Evolutionary conservation across 2,113 vertebrate genomes (phyloP), one percentile per base, ranked within the genome.

Genomic region (Rhodinocichla rosea): DNA sequence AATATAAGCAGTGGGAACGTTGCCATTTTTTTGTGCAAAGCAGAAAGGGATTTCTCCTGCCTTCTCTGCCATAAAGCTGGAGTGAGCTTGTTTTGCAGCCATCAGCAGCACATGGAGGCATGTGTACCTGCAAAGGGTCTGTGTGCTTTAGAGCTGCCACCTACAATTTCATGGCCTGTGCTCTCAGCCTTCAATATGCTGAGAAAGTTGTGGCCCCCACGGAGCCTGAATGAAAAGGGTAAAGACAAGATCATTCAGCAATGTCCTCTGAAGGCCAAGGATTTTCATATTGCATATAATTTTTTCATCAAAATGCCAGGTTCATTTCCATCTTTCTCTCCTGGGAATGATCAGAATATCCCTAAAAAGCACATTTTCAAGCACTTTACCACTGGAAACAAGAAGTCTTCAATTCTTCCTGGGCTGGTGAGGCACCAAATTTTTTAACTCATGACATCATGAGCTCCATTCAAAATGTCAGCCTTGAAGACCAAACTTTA

Each of bases 61-160:
- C 15, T 53, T 80, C 15, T 73, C n/a, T 87, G 19, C 32, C 7
- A 4, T 35, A 37, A 69, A 73, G 53, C 18, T 77, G 40, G n/a
- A 62, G 12, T 7, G 30, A 79, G 13, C 15, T 59, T 73, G n/a
- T 60, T 86, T 77, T 80, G 45, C 93, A 45, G 37, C 42, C 65
- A 44, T 22, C 71, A 86, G 44, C 71, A 65, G 28, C 14, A 32
- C 40, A 37, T 2, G 0, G 1, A 80, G 30, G 33, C 39, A 62
- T 2, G 22, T 0, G 0, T 18, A 52, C 17, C 39, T 83, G 28
- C 40, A 44, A 64, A 69, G 9, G 9, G 14, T 24, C 33, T 33
- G 39, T 0, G 3, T 79, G 40, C 1, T 86, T 68, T 40, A 67
- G 50, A 91, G 77, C 55, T 81, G 50, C 37, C 63, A 56, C 53